Conservation (phyloP, 2,113 vertebrate species). For the Eubucco bourcierii region DNA sequence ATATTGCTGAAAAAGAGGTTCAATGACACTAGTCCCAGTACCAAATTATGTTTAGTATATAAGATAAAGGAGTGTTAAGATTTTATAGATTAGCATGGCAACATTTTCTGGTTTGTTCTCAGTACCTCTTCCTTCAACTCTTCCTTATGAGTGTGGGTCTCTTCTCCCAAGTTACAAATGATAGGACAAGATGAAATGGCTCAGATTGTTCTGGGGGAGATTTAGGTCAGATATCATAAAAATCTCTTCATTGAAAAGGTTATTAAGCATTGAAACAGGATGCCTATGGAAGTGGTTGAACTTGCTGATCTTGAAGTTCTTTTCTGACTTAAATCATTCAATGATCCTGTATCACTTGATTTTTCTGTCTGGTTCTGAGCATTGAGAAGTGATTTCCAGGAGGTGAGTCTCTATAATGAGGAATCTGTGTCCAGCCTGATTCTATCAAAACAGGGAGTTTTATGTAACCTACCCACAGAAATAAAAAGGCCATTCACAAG, state of each 20-base stretch:
- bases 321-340: neutral
- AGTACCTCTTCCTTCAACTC: neutral
- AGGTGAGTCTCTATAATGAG: neutral
- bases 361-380: neutral
- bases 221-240: neutral
- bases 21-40: too few species aligned
- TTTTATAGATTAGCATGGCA: neutral
- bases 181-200: neutral
- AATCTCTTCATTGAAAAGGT: neutral
- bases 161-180: neutral
- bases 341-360: neutral
- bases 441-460: neutral
- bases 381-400: neutral
- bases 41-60: neutral
- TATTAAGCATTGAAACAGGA: neutral
- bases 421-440: neutral
- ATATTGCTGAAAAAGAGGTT: too few species aligned
- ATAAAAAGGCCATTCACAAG: neutral
- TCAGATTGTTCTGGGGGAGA: neutral
- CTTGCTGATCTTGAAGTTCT: neutral
- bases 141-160: fast-evolving
- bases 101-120: neutral
- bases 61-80: neutral
- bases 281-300: neutral
- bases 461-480: neutral